Percentiles rank a stretch among this genome's conserved stretches.
Conservation (phyloP, 2,113 vertebrate species). For the Dinomys branickii region DNA sequence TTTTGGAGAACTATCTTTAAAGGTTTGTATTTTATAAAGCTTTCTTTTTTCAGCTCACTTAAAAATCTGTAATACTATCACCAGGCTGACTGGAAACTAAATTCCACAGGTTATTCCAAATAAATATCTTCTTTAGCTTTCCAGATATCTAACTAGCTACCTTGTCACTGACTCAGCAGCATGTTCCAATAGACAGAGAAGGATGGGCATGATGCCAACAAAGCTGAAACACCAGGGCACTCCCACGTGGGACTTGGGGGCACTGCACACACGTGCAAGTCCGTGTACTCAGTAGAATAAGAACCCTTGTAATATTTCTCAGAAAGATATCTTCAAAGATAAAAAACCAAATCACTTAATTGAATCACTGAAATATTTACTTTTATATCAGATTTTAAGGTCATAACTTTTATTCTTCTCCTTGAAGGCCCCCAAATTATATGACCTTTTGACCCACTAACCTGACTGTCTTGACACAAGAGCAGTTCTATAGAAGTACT, state of each 20-base stretch:
- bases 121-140: constrained; percentile 21
- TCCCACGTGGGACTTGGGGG: accelerated
- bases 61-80: not conserved
- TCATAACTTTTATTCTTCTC: not conserved
- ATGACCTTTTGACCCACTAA: not conserved
- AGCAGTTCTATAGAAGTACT: not conserved
- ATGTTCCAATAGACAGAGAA: not conserved
- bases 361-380: not conserved
- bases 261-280: too few species aligned
- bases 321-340: not conserved
- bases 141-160: not conserved
- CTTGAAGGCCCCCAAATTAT: not conserved
- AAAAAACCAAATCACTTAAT: not conserved
- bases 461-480: not conserved
- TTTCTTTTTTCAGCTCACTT: not conserved
- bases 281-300: not conserved
- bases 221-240: not conserved
- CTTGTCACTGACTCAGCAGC: not conserved
- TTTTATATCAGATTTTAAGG: not conserved
- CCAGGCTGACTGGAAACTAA: not conserved
- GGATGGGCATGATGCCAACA: not conserved
- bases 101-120: constrained; percentile 27
- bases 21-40: not conserved
- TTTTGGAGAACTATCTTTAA: not conserved
- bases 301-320: not conserved